phyloP scores from a whole-genome alignment of 2,113 vertebrate species.

The Lethenteron reissneri region DNA sequence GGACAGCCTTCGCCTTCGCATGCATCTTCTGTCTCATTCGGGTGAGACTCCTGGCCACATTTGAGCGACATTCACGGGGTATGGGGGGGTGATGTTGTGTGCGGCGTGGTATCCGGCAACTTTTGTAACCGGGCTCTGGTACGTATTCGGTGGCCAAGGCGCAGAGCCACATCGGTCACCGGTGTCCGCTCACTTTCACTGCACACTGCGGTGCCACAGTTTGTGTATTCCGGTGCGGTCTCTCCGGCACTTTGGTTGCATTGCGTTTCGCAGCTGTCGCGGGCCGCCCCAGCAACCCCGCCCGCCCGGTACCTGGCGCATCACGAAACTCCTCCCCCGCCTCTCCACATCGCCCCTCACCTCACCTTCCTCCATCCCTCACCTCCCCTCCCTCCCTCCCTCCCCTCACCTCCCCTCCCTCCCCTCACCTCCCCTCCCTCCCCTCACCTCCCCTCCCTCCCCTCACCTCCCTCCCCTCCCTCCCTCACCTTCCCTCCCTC shows the following conservation, averaged over 20 bases:
- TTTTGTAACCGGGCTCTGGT: too few relatives aligned
- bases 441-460: neutral
- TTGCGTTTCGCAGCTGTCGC: constrained; percentile 4
- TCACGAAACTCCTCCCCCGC: constrained; percentile 6
- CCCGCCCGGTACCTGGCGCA: neutral
- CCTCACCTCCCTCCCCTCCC: neutral
- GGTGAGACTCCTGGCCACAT: constrained; percentile 26
- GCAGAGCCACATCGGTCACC: too few relatives aligned
- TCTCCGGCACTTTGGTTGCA: neutral
- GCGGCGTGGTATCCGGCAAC: too few relatives aligned
- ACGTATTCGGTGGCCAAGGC: too few relatives aligned
- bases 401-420: neutral
- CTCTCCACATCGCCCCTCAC: constrained; percentile 12
- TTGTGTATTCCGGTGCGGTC: neutral
- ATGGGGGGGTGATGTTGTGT: too few relatives aligned
- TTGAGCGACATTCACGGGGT: neutral
- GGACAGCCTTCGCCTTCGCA: constrained; percentile 86
- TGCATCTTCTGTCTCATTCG: constrained; percentile 98
- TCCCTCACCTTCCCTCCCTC: too few relatives aligned
- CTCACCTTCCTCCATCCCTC: constrained; percentile 12
- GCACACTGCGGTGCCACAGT: neutral
- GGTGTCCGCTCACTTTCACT: neutral
- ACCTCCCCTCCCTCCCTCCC: constrained; percentile 11
- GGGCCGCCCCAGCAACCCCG: constrained; percentile 3
- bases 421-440: neutral